Percentiles rank a stretch among this genome's conserved stretches.
phyloP scores from a whole-genome alignment of 2,113 vertebrate genomes.

The Sitta europaea region DNA sequence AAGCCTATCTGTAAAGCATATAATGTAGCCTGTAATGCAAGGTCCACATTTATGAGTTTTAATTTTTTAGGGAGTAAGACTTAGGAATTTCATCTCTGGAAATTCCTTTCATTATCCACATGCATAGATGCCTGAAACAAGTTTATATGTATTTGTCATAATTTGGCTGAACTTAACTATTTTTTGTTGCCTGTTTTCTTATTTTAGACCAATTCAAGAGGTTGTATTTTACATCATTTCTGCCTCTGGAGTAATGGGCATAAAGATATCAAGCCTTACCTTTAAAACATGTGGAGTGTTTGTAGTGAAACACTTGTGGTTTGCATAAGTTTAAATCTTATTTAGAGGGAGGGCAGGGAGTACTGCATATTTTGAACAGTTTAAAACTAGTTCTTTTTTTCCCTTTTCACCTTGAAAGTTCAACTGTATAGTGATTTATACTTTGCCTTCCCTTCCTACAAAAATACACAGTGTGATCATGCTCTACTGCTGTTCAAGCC shows the following conservation, averaged over 20 bases:
- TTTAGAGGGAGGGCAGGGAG: neutral
- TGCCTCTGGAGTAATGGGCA: neutral
- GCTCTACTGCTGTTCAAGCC: neutral
- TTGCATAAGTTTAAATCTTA: neutral
- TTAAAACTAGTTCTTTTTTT: neutral
- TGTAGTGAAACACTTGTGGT: neutral
- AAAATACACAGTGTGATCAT: neutral
- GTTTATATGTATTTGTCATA: neutral
- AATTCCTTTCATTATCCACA: neutral
- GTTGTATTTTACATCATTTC: neutral
- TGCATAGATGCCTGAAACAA: neutral
- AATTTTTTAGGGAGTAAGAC: neutral
- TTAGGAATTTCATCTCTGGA: neutral
- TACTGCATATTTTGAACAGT: neutral
- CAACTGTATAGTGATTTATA: neutral
- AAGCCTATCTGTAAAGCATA: neutral
- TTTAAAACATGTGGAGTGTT: neutral
- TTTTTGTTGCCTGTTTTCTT: neutral
- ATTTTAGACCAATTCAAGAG: neutral
- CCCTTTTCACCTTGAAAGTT: neutral
- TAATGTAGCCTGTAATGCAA: neutral
- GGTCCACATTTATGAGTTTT: neutral
- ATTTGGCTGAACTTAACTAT: neutral
- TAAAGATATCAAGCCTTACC: neutral
- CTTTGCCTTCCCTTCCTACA: neutral